Base-by-base conservation (phyloP, 2,797 vertebrate genomes). In the Luscinia luscinia region DNA sequence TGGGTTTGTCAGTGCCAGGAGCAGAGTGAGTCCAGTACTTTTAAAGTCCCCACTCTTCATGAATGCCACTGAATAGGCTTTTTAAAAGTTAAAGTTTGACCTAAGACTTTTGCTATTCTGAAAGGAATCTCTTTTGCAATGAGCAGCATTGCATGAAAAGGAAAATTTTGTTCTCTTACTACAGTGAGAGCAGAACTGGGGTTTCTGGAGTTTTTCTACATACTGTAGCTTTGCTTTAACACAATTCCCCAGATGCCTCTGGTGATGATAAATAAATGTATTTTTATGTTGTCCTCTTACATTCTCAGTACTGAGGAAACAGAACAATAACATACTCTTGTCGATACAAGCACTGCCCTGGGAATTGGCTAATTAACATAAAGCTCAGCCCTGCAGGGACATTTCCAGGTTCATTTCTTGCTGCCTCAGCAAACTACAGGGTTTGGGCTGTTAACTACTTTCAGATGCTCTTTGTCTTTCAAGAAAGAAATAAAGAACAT, bases 401-500 rank as follows among this genome's bases (percentile, higher is more conserved):
- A 92, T 97, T 96, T 96, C 93, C 92, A 96, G 89, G 94, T 94
- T 96, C 87, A 78, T 94, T 96, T 96, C 96, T 97, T 95, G 91
- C 97, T 96, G 92, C 78, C 87, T 97, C 95, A 96, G 95, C 97
- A 97, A 96, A 89, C 95, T 96, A 66, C 70, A 86, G 90, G 68
- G 70, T 96, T 95, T 93, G 89, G 52, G 55, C 62, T 95, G 73
- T 95, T 97, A 97, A 97, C 87, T 94, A 87, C 81, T 96, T 97
- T 97, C 97, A 97, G 93, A 97, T 97, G 96, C 67, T 95, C 93
- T 95, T 87, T 93, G 91, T 94, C 91, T 96, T 97, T 96, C 90
- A 93, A 94, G 89, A 93, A 94, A 90, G 94, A 94, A 96, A 96
- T 89, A 96, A 94, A 91, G 92, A 95, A 95, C 84, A 95, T 95